Evolutionary conservation across 2,797 vertebrate species (phyloP), one percentile per base, ranked within the genome.

Genomic region (Podarcis lilfordi): DNA sequence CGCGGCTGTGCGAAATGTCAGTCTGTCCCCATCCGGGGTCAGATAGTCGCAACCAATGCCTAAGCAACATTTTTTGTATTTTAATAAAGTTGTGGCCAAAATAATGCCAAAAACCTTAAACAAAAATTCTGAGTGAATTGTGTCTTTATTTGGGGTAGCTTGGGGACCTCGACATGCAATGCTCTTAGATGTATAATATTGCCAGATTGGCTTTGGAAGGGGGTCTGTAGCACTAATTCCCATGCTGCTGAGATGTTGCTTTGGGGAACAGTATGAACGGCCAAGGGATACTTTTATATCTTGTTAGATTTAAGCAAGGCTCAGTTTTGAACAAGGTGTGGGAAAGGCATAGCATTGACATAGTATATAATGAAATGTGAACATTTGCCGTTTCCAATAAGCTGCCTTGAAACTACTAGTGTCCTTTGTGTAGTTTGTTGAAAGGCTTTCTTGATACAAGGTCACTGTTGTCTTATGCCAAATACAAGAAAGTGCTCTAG

Each of bases 391-490:
- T 71, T 6, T 61, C 11, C 15, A 59, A n/a, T 35, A 43, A 21
- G 15, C 5, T 74, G 15, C 19, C 23, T 43, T 29, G n/a, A 80
- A 32, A 80, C 40, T 89, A 35, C 69, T 50, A 1, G 76, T 0
- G 1, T 27, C 3, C 69, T 85, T 6, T 35, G 1, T 0, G 2
- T 5, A 78, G 68, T 69, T 66, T 82, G 1, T 78, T 76, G 74
- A 91, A 29, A 55, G 80, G 3, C 32, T 87, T 8, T 66, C 88
- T n/a, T 17, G 17, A 64, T 75, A 76, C 78, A 85, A 86, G 29
- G 64, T 87, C 21, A 40, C 68, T 87, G 2, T 32, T 82, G 8
- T 4, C 77, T n/a, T 80, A 8, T 0, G 0, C 1, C 88, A 74
- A 32, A 87, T 81, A 21, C 27, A 75, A 25, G 9, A 4, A 90